Evolutionary conservation across 1,140 invertebrate genomes (phyloP).

Genomic region (Drosophila oshimai): DNA sequence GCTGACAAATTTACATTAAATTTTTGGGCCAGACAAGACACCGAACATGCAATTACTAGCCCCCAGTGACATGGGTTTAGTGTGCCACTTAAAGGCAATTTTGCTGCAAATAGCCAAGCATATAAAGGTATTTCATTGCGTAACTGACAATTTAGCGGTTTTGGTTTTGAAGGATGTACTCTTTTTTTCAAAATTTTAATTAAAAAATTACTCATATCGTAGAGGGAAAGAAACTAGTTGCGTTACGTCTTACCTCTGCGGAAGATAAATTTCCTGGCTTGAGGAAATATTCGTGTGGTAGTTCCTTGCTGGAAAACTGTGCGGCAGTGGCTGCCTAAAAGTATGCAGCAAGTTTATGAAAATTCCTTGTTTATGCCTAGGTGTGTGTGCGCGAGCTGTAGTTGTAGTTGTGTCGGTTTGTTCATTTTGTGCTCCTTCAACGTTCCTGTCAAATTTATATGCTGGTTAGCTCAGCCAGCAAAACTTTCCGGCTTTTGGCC

Average conservation of each 20-base stretch:
- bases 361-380: constrained; percentile 68
- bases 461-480: constrained; percentile 58
- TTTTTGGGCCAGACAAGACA: constrained; percentile 27
- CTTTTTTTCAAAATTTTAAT: constrained; percentile 61
- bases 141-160: constrained; percentile 49
- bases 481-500: constrained; percentile 54
- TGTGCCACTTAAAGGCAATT: constrained; percentile 3
- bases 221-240: too few relatives aligned
- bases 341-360: constrained; percentile 74
- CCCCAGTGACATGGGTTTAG: neutral
- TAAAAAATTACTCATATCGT: constrained; percentile 73
- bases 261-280: constrained; percentile 68
- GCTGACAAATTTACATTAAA: constrained; percentile 33
- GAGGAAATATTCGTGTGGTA: constrained; percentile 74
- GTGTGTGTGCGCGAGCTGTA: constrained; percentile 37
- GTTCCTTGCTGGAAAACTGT: constrained; percentile 30
- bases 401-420: constrained; percentile 76
- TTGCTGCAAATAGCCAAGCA: neutral
- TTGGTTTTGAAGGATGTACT: constrained; percentile 5
- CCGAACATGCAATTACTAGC: constrained; percentile 28
- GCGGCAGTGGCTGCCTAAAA: constrained; percentile 30
- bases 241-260: constrained; percentile 4
- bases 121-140: constrained; percentile 10
- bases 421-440: constrained; percentile 61
- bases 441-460: constrained; percentile 71